These are phyloP conservation scores for Gryon sp. DNA, from an alignment of 1,140 invertebrate species.

Conservation along the genomic window DNA sequence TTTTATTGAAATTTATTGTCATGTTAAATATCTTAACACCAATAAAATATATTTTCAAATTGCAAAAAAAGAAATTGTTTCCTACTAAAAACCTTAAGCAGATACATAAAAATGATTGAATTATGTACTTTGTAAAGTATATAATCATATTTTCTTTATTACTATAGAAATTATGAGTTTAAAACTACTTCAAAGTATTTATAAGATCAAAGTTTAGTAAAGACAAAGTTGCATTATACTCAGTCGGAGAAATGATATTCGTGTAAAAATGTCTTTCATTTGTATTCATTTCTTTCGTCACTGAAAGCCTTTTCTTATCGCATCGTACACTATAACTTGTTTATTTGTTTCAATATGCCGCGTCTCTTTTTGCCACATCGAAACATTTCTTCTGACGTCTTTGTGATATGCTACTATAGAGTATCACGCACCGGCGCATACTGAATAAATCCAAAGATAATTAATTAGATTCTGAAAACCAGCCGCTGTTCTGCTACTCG, in stretches of 20 bases:
- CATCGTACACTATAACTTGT: conserved; percentile 33
- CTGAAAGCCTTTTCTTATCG: conserved; percentile 27
- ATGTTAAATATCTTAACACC: too few species aligned
- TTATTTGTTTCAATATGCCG: conserved; percentile 47
- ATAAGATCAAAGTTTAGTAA: too few species aligned
- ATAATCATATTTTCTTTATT: too few species aligned
- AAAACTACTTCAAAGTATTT: too few species aligned
- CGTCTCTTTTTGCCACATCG: conserved; percentile 31
- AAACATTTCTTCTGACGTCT: conserved; percentile 52
- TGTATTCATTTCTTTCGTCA: conserved; percentile 47
- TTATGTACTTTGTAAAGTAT: too few species aligned
- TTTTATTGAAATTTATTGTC: conserved; percentile 54
- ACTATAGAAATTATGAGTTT: too few species aligned
- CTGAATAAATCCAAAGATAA: conserved; percentile 66
- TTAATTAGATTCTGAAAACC: conserved; percentile 65
- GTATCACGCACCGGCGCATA: conserved; percentile 61
- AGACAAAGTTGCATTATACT: conserved; percentile 14
- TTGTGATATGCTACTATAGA: conserved; percentile 56
- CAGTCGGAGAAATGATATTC: too few species aligned
- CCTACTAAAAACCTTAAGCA: too few species aligned
- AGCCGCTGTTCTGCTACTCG: conserved; percentile 61
- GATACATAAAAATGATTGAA: too few species aligned
- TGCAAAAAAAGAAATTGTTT: too few species aligned
- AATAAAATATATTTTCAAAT: too few species aligned
- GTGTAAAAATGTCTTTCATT: too few species aligned